Percentiles rank a stretch among this genome's conserved stretches.
Evolutionary conservation across 2,113 vertebrate genomes (phyloP).

Genomic region (Aphelocoma coerulescens): DNA sequence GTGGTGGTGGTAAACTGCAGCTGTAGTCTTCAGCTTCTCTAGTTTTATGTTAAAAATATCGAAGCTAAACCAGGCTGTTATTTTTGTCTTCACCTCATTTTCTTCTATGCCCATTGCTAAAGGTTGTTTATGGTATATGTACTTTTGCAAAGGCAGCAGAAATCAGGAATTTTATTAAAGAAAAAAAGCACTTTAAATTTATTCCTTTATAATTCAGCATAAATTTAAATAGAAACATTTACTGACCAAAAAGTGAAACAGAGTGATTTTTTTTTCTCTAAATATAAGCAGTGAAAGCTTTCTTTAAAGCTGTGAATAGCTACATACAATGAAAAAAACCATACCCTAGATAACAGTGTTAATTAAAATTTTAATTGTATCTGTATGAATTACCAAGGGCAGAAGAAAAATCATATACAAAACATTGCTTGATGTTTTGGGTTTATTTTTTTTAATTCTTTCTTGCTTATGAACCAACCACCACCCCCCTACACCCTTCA

Average conservation of each 20-base stretch:
- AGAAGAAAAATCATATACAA: neutral
- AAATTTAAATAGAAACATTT: neutral
- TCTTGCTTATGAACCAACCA: no score
- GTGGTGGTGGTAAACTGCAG: neutral
- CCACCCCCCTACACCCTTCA: rapidly evolving
- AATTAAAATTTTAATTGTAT: constrained; percentile 56
- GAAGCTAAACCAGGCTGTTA: neutral
- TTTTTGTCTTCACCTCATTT: neutral
- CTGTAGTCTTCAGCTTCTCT: neutral
- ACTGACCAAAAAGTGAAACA: neutral
- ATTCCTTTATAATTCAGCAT: neutral
- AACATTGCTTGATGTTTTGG: neutral
- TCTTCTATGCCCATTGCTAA: neutral
- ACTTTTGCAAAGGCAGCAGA: neutral
- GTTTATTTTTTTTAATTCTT: rapidly evolving
- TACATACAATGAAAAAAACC: neutral
- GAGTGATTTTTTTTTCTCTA: neutral
- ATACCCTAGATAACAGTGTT: neutral
- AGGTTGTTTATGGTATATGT: neutral
- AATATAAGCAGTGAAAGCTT: neutral
- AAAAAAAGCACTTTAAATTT: neutral
- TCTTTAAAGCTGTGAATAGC: neutral
- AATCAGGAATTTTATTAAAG: neutral
- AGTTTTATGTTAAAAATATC: neutral
- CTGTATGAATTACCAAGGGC: constrained; percentile 5